Base-by-base conservation (phyloP, 2,113 vertebrate species). In the Hystrix brachyura region DNA sequence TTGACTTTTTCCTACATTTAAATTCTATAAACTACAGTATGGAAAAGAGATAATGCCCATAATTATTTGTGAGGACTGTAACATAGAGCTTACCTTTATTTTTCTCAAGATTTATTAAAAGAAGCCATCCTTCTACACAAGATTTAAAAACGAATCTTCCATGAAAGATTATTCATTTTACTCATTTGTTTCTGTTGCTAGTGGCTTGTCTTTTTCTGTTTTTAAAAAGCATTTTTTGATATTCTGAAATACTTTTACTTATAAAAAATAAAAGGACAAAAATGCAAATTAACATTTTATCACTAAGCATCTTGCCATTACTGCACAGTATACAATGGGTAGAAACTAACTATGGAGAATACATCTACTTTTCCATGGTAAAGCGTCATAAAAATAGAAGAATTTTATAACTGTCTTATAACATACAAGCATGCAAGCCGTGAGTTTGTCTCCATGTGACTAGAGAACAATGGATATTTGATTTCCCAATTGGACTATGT, bases 41-140 rank as follows among this genome's bases (percentile, higher is more conserved):
- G 38, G 71, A 89, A 84, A 89, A 79, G 34, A 69, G 43, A n/a
- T 8, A 65, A 72, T 7, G 57, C 0, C 38, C 10, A 23, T 67
- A 43, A 72, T 71, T 81, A 34, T 92, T 83, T 51, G 8, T 85
- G 48, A 85, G 21, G 43, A 90, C 12, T 71, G 0, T 80, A 34
- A 18, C 32, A 25, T 62, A 53, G 9, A 76, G 23, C 67, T 88
- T 38, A 3, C 25, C 85, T 0, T 55, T 34, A 19, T 79, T 65
- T 96, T 88, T 53, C 53, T 94, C 43, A 87, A 74, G 69, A 67
- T 65, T 62, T 79, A 13, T 94, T 87, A 46, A 90, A 94, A 51
- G 21, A 60, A 60, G 11, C n/a, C 27, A 83, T 74, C 11, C 27
- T 87, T 81, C 51, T 18, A 34, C 6, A 48, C 7, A 60, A 78